Evolutionary conservation across 1,140 invertebrate genomes (phyloP), one percentile per base, ranked within the genome.

Genomic region (Papilio machaon): DNA sequence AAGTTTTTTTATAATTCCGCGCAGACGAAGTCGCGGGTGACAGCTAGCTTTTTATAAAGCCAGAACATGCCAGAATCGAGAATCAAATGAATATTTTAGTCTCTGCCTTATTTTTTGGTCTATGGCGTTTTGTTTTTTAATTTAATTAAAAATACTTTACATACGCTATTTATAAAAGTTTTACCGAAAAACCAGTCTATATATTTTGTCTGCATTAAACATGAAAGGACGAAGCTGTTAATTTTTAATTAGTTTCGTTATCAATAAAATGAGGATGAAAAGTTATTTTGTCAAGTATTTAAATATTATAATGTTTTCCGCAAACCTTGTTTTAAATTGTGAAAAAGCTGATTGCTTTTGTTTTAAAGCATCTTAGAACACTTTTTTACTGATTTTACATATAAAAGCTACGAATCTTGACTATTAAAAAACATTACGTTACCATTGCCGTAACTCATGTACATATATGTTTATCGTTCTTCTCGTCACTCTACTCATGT

Each of bases 141-240:
- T 52, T 52, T 6, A 13, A 52, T 52, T 52, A 15, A 15, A 15
- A 9, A 52, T 52, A 15, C 10, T 52, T 23, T 60, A 60, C 58
- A 9, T 23, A 0, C 7, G n/a, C 1, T 52, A 17, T 52, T 3
- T 52, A 5, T 23, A 64, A 64, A 64, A 30, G 19, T 10, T 30
- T n/a, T 11, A 30, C 23, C 2, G 0, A 11, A 3, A 64, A 30
- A 30, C 23, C 19, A 10, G 23, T 64, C 19, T 64, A 4, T 60
- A n/a, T 58, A n/a, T 60, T 60, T 19, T 60, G 5, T 8, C n/a
- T 19, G 4, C 8, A 60, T 19, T 8, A 8, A 19, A 19, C 2
- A 60, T 17, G 58, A 60, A 60, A 60, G 58, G 58, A 60, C 58
- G 58, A 60, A 60, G n/a, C 8, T 60, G 49, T 52, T 52, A 52